Evolutionary conservation across 2,113 vertebrate genomes (phyloP).

Genomic region (Platysteira castanea): DNA sequence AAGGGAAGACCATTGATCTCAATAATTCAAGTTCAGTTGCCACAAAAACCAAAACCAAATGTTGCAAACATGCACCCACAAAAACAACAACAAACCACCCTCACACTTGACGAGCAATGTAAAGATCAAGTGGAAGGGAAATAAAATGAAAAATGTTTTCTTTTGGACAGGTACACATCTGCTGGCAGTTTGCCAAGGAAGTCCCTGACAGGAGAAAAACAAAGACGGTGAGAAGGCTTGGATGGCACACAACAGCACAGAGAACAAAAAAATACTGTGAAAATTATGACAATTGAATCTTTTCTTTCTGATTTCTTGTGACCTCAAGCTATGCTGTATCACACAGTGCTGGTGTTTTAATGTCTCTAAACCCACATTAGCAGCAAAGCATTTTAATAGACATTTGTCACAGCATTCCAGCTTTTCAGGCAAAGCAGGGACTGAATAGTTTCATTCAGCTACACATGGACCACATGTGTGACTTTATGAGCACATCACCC

Average conservation of each 20-base stretch:
- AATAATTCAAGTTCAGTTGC: background rate
- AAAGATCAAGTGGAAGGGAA: background rate
- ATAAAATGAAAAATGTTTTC: background rate
- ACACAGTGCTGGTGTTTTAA: background rate
- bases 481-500: background rate
- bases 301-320: background rate
- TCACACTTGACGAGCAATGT: background rate
- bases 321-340: background rate
- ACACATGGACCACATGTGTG: conserved; percentile 42
- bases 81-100: fast-evolving
- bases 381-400: conserved; percentile 1
- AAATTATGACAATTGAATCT: background rate
- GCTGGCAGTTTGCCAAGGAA: background rate
- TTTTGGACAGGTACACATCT: background rate
- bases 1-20: background rate
- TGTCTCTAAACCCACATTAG: background rate
- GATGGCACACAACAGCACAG: background rate
- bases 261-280: background rate
- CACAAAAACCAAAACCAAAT: background rate
- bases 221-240: background rate
- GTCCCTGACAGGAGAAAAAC: background rate
- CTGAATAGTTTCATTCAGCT: conserved; percentile 38
- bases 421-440: background rate
- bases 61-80: background rate
- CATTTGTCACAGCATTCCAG: conserved; percentile 2